phyloP scores from a whole-genome alignment of 2,888 invertebrate species.

The Yponomeuta sedellus region DNA sequence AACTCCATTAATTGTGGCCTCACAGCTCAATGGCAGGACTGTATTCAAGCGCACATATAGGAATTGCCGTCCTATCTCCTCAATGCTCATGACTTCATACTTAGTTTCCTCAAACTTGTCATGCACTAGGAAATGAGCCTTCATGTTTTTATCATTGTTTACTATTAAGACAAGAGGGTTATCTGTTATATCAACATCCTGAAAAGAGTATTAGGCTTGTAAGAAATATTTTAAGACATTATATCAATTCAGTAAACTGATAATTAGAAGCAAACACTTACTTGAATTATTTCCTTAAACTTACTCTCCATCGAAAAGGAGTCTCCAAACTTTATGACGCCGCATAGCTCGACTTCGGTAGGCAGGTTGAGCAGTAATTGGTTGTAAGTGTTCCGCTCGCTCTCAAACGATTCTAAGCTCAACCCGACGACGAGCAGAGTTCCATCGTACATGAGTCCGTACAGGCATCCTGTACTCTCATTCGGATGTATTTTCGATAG shows the following conservation, averaged over 20 bases:
- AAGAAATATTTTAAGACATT: background rate
- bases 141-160: constrained; percentile 70
- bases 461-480: constrained; percentile 81
- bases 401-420: constrained; percentile 79
- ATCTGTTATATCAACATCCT: constrained; percentile 87
- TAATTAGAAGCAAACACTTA: constrained; percentile 25
- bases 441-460: constrained; percentile 84
- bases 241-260: constrained; percentile 5
- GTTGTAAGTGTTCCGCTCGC: constrained; percentile 67
- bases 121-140: constrained; percentile 82
- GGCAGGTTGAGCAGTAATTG: constrained; percentile 81
- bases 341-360: constrained; percentile 86
- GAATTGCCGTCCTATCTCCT: constrained; percentile 82
- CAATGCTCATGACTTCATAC: constrained; percentile 78
- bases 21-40: constrained; percentile 79
- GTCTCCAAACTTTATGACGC: constrained; percentile 81
- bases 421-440: constrained; percentile 82
- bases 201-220: constrained; percentile 24
- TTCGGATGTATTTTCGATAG: constrained; percentile 78
- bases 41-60: constrained; percentile 82
- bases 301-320: constrained; percentile 77
- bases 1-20: constrained; percentile 75
- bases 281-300: constrained; percentile 78
- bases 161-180: constrained; percentile 83
- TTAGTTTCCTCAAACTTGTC: constrained; percentile 81